These are phyloP conservation scores for Streblospio benedicti DNA, from an alignment of 1,140 invertebrate genomes.

Conservation along the genomic window DNA sequence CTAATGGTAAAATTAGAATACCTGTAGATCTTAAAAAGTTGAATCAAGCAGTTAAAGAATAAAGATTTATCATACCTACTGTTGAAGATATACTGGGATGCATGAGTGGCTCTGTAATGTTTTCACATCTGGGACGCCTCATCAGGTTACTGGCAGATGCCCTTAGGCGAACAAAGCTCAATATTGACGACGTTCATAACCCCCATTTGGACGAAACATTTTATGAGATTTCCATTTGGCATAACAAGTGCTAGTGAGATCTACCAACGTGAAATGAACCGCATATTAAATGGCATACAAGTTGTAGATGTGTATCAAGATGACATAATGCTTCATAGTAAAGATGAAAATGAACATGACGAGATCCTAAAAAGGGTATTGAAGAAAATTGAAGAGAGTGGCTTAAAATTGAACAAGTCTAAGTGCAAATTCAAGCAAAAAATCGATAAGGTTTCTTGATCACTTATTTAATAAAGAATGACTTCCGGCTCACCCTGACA, in stretches of 20 bases:
- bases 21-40: too few species aligned
- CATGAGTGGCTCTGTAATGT: too few species aligned
- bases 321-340: conserved; percentile 10
- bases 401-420: neutral
- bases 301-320: conserved; percentile 13
- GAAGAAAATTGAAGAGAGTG: neutral
- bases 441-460: neutral
- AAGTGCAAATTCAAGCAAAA: neutral
- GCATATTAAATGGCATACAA: neutral
- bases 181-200: conserved; percentile 29
- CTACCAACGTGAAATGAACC: conserved; percentile 15
- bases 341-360: neutral
- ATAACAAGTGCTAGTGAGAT: conserved; percentile 17
- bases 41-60: too few species aligned
- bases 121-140: too few species aligned
- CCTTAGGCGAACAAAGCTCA: neutral
- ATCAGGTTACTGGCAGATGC: too few species aligned
- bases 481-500: neutral
- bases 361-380: neutral
- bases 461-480: neutral
- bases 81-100: too few species aligned
- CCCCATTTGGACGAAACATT: conserved; percentile 15
- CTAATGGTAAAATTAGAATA: too few species aligned
- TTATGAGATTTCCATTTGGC: conserved; percentile 20
- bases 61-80: too few species aligned